phyloP scores from a whole-genome alignment of 35 echinoderm and acorn worm species.

The Eucidaris tribuloides region DNA sequence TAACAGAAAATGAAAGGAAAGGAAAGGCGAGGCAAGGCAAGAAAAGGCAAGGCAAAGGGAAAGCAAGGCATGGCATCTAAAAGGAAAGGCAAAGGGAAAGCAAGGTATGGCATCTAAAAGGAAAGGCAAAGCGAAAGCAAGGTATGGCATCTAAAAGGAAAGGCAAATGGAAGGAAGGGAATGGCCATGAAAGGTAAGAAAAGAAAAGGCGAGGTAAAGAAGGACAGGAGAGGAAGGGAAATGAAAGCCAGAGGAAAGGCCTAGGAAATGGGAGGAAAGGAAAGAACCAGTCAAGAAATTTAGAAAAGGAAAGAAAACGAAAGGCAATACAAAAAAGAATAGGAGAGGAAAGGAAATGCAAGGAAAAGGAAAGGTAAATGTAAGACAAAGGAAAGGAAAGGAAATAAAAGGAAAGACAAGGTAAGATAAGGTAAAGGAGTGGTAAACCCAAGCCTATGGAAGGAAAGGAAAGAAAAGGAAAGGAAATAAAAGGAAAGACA shows the following conservation, averaged over 20 bases:
- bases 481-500: too few relatives aligned
- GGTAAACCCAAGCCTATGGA: too few relatives aligned
- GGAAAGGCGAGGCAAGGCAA: neutral
- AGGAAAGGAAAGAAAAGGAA: too few relatives aligned
- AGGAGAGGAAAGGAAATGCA: neutral
- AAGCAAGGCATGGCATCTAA: neutral
- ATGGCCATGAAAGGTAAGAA: neutral
- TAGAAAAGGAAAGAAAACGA: neutral
- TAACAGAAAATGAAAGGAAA: neutral
- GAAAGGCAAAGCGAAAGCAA: neutral
- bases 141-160: neutral
- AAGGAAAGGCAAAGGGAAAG: neutral
- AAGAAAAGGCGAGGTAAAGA: neutral
- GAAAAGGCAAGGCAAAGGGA: neutral
- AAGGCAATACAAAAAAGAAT: neutral
- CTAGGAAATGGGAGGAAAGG: neutral
- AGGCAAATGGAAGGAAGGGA: neutral
- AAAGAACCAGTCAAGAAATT: neutral
- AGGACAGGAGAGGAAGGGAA: neutral
- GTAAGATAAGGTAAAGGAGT: too few relatives aligned
- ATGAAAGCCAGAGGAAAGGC: neutral
- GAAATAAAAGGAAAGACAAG: too few relatives aligned
- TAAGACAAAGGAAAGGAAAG: too few relatives aligned
- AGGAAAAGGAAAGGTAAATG: too few relatives aligned
- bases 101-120: neutral